Evolutionary conservation across 2,888 invertebrate species (phyloP), one percentile per base, ranked within the genome.

Genomic region (Drosophila melanosoma): DNA sequence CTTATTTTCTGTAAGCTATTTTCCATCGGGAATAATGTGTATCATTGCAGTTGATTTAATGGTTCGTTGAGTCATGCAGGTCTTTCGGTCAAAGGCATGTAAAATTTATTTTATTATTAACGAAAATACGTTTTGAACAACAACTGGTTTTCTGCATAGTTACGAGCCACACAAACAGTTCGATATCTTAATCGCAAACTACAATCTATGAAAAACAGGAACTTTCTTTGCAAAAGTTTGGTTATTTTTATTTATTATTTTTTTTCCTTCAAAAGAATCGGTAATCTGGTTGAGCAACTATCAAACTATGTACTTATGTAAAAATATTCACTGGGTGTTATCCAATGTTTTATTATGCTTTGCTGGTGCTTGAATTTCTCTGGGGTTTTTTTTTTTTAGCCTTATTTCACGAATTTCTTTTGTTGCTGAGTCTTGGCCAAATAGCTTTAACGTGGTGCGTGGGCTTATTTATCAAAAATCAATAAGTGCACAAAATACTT

Each of bases 401-500:
- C 59, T 35, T 54, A 26, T 59, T 65, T 38, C 35, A 45, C n/a
- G 58, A 40, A 23, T 42, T 49, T 64, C 38, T 36, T 62, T 77
- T 78, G 63, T 68, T 72, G 64, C 56, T 60, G 26, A 23, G 56
- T 63, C 48, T 57, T 53, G 63, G 53, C 62, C 26, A 53, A 62
- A 53, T 38, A 53, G 66, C 76, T 70, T 69, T 63, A 79, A 79
- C 20, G 32, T 15, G 48, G 23, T 79, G 64, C 53, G 23, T 70
- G 56, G 38, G 68, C 40, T 81, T 79, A 76, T 83, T 83, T 83
- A 83, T 76, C 69, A 79, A 69, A 80, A 83, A 81, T 82, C 83
- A 80, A 83, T 81, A 81, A 68, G 69, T 76, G 69, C 71, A 66
- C 73, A 63, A 67, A 35, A 53, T 63, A 65, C 57, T 49, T 53